A percentile compares a stretch with the other conserved stretches of the same genome.
These are phyloP conservation scores for Botia kubotai DNA, from an alignment of 2,797 vertebrate species.

Conservation along the genomic window DNA sequence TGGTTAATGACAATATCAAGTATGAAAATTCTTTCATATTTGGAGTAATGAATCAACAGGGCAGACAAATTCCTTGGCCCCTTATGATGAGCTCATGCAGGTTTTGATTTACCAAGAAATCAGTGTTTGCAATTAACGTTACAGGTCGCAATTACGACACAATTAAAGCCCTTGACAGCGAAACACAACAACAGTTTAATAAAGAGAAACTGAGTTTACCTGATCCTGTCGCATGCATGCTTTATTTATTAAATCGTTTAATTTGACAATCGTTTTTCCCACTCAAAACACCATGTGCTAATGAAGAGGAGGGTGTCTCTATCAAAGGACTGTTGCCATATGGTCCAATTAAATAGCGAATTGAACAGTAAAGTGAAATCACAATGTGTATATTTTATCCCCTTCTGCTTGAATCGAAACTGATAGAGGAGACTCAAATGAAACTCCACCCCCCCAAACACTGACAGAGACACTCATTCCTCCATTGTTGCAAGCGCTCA, in stretches of 20 bases:
- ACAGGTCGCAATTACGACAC: background rate
- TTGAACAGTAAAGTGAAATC: conserved; percentile 59
- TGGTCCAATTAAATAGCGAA: conserved; percentile 55
- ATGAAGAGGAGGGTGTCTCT: conserved; percentile 35
- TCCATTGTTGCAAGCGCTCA: conserved; percentile 66
- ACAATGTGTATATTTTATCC: conserved; percentile 49
- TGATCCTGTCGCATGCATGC: conserved; percentile 10
- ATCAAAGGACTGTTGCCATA: conserved; percentile 57
- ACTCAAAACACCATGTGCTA: conserved; percentile 25
- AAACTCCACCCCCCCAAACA: conserved; percentile 31
- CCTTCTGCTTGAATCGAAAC: conserved; percentile 55
- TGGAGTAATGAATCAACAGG: background rate
- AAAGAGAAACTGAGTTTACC: background rate
- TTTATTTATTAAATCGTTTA: conserved; percentile 33
- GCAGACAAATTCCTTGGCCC: background rate
- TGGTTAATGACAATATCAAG: background rate
- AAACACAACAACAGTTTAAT: background rate
- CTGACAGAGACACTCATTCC: background rate
- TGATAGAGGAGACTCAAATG: conserved; percentile 1
- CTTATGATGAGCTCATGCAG: background rate
- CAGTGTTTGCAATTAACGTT: background rate
- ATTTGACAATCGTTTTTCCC: conserved; percentile 30
- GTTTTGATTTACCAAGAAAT: conserved; percentile 1
- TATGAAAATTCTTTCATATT: background rate
- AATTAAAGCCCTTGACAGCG: conserved; percentile 9